Base-by-base conservation (phyloP, 2,888 invertebrate species). In the Hypomecis punctinalis region DNA sequence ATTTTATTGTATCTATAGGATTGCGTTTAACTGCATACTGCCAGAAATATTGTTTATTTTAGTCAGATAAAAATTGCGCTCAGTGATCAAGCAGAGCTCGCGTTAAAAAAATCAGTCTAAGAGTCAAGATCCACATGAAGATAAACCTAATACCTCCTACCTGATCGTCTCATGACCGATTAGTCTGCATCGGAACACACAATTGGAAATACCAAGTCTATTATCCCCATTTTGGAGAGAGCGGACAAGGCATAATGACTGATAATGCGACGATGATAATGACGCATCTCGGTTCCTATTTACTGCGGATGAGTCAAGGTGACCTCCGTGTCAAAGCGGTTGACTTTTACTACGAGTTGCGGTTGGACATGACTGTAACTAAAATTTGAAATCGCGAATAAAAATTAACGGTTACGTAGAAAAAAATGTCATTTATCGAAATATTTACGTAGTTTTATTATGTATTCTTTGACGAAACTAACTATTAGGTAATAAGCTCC, bases 201-300 rank as follows among this genome's bases (percentile, higher is more conserved):
- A 53, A 54, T 39, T 36, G 61, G 54, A n/a, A 54, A 61, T 42
- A 8, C 54, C 48, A 11, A 13, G 10, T n/a, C 10, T 53, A 53
- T 60, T 53, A 54, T 61, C 40, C 36, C 42, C 47, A 40, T 42
- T 61, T 55, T 33, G 55, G 49, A 11, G 54, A 55, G 36, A 49
- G 10, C 46, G 45, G 33, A 42, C 9, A n/a, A 49, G 13, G 7
- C 11, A 47, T 52, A 5, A 52, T 39, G 37, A 23, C 37, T 46
- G 35, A 58, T 9, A 40, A 47, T 57, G 23, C 0, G 42, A 11
- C 36, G 58, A 49, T 49, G 42, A 43, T 11, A 35, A 58, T 49
- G 58, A 49, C 42, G 13, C 49, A 49, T 58, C 36, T 49, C 36
- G 43, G 8, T 48, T 58, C 39, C 10, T 40, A 35, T 48, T 56